These are phyloP conservation scores for Brachyistius frenatus DNA, from an alignment of 2,113 vertebrate genomes.

Conservation along the genomic window DNA sequence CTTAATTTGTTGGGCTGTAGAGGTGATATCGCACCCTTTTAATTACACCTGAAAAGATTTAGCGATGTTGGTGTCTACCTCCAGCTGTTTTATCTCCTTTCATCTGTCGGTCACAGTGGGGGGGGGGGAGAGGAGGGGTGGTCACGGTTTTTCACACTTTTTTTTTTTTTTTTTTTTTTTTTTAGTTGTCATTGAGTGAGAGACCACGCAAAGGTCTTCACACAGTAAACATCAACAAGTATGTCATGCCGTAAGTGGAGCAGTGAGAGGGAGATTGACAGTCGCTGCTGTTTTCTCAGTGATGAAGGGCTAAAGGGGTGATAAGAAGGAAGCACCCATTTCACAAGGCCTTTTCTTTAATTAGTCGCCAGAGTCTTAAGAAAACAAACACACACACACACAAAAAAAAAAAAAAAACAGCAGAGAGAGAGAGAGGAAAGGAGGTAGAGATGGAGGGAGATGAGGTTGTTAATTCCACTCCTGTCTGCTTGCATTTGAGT, in stretches of 20 bases:
- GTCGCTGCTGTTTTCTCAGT: constrained; percentile 40
- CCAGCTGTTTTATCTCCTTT: constrained; percentile 2
- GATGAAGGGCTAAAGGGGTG: constrained; percentile 43
- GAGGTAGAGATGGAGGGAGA: constrained; percentile 59
- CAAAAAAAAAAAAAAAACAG: neutral
- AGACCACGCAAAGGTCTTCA: neutral
- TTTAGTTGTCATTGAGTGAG: neutral
- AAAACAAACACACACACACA: constrained; percentile 66
- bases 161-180: constrained; percentile 7
- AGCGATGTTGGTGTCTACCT: neutral
- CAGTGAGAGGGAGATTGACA: constrained; percentile 6
- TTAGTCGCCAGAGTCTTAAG: constrained; percentile 73
- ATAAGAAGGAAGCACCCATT: constrained; percentile 56
- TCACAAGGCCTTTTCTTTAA: constrained; percentile 70
- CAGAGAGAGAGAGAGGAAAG: constrained; percentile 17
- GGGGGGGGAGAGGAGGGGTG: neutral
- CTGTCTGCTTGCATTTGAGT: constrained; percentile 85
- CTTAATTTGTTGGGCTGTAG: constrained; percentile 3
- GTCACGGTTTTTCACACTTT: constrained; percentile 4
- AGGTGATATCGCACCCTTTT: neutral
- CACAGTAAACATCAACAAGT: neutral
- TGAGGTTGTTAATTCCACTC: constrained; percentile 83
- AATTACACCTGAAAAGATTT: neutral
- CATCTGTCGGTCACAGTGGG: neutral
- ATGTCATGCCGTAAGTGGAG: constrained; percentile 19